These are phyloP conservation scores for Rhabdomys dilectus DNA, from an alignment of 2,113 vertebrate species.

Conservation along the genomic window DNA sequence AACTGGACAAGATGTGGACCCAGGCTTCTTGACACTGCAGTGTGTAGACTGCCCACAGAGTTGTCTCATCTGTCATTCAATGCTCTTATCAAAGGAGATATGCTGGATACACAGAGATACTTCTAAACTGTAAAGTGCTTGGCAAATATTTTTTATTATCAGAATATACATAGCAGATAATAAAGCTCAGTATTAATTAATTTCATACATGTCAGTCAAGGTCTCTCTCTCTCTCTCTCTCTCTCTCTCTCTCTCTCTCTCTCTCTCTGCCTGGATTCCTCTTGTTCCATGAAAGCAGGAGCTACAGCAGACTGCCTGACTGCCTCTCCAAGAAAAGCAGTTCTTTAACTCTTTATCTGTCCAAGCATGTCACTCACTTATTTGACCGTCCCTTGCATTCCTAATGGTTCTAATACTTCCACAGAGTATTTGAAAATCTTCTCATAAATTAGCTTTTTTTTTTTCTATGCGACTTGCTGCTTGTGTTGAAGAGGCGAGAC, in stretches of 20 bases:
- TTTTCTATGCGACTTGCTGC: not conserved
- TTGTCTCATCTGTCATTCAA: not conserved
- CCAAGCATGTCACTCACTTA: not conserved
- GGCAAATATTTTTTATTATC: conserved; percentile 50
- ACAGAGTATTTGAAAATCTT: not conserved
- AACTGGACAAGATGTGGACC: not conserved
- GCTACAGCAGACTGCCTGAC: accelerated
- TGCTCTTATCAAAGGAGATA: conserved; percentile 19
- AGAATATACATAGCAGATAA: not conserved
- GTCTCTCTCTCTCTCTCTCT: not conserved
- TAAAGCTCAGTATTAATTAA: not conserved
- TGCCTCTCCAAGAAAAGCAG: not conserved
- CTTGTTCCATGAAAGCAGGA: not conserved
- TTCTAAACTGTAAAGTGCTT: conserved; percentile 41
- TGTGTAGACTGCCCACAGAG: not conserved
- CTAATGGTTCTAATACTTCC: not conserved
- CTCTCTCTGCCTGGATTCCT: not conserved
- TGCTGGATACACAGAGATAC: conserved; percentile 27
- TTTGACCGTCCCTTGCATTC: not conserved
- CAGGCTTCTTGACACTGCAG: not conserved
- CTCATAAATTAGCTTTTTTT: not conserved
- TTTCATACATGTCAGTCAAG: not conserved
- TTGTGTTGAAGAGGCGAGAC: not conserved
- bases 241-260: not conserved
- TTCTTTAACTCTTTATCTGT: not conserved